These are phyloP conservation scores for Macrocentrus cingulum DNA, from an alignment of 1,140 invertebrate species.

Conservation along the genomic window DNA sequence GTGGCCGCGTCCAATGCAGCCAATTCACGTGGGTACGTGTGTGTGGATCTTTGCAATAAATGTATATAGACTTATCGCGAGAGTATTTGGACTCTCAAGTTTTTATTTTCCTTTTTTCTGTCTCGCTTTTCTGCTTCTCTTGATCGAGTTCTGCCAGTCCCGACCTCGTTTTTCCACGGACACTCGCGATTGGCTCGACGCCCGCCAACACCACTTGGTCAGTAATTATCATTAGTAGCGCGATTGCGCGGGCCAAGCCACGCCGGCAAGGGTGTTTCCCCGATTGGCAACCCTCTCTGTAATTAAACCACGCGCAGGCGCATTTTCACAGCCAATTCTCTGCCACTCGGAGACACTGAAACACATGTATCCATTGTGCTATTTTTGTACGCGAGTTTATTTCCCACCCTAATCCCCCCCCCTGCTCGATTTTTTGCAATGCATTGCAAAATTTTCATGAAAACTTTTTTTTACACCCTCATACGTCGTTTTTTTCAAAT, in stretches of 20 bases:
- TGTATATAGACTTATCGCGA: too few relatives aligned
- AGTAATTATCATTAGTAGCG: conserved; percentile 53
- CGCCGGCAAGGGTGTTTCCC: conserved; percentile 23
- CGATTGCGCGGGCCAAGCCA: conserved; percentile 41
- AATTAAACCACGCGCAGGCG: conserved; percentile 39
- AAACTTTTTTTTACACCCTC: too few relatives aligned
- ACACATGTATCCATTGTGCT: too few relatives aligned
- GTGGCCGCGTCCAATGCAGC: too few relatives aligned
- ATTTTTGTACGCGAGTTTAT: conserved; percentile 9
- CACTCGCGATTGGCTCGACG: conserved; percentile 32
- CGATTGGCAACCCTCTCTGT: conserved; percentile 48
- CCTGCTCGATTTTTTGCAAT: too few relatives aligned
- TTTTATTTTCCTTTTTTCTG: neutral
- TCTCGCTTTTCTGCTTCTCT: conserved; percentile 18
- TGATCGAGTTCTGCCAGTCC: neutral
- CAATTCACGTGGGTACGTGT: too few relatives aligned
- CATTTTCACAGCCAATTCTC: conserved; percentile 23
- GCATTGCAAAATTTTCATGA: too few relatives aligned
- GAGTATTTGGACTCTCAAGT: too few relatives aligned
- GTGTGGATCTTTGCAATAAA: too few relatives aligned
- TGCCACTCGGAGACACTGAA: too few relatives aligned
- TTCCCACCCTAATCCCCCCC: too few relatives aligned
- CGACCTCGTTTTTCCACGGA: conserved; percentile 9
- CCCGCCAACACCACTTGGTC: conserved; percentile 37
- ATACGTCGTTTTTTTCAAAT: too few relatives aligned